Percentiles rank a stretch among this genome's conserved stretches.
Conservation (phyloP, 2,888 invertebrate species). For the Sarcophaga carnaria region DNA sequence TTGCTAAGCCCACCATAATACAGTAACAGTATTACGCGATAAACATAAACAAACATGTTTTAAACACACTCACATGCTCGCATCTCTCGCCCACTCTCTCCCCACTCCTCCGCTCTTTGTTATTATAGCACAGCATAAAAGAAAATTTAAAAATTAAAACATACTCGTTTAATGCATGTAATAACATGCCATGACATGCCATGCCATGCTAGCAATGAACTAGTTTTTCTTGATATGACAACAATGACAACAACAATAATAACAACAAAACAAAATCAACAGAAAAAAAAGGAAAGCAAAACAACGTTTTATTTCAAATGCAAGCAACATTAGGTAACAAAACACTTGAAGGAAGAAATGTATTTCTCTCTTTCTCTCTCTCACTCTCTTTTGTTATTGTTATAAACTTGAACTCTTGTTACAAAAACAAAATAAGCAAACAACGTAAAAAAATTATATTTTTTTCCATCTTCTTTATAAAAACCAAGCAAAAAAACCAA, state of each 20-base stretch:
- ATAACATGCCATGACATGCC: conserved; percentile 32
- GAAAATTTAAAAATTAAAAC: conserved; percentile 9
- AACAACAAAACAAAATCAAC: conserved; percentile 47
- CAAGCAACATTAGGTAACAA: conserved; percentile 63
- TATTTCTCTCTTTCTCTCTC: too few species aligned
- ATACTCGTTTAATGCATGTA: conserved; percentile 9
- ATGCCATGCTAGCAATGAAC: conserved; percentile 69
- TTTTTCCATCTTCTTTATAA: not conserved
- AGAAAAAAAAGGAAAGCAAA: conserved; percentile 15
- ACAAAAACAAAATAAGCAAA: conserved; percentile 39
- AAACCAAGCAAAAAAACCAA: not conserved
- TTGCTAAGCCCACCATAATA: too few species aligned
- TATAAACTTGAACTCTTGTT: conserved; percentile 71
- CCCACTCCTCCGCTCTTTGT: not conserved
- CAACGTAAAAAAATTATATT: too few species aligned
- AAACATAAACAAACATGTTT: not conserved
- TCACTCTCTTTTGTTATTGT: conserved; percentile 33
- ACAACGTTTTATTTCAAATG: conserved; percentile 28
- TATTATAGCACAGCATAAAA: not conserved
- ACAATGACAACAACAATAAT: conserved; percentile 43
- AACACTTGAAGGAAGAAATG: conserved; percentile 29
- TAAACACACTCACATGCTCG: not conserved
- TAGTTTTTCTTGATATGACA: conserved; percentile 66
- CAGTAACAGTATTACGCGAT: too few species aligned
- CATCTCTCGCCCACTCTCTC: not conserved